Base-by-base conservation (phyloP, 2,797 vertebrate species). In the Phataginus tricuspis region DNA sequence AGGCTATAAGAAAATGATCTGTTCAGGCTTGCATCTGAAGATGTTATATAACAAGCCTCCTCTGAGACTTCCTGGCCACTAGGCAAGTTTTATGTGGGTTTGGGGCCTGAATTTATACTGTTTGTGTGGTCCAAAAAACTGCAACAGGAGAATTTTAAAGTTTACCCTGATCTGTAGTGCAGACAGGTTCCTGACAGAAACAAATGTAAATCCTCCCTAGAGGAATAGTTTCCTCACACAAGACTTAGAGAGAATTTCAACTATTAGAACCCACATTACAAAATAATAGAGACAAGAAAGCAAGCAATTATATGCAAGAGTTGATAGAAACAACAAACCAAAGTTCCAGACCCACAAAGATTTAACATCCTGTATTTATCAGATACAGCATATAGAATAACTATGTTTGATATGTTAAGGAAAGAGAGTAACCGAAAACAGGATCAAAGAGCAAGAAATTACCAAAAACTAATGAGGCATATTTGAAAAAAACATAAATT, bases 231-330 rank as follows among this genome's bases (percentile, higher is more conserved):
- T 61, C 3, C 90, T 83, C 42, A 87, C 39, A 94, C 0, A 68
- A n/a, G n/a, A 78, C 53, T 71, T 69, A 95, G 53, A 39, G 68
- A 69, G 13, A 97, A 92, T 92, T 80, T 37, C 6, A 94, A 75
- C 11, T 68, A 79, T 88, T 93, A 77, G 27, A 93, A 42, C 53
- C 77, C 27, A 88, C 25, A 51, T 68, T 57, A 29, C 77, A 63
- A 91, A 39, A 91, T 59, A 88, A 49, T 6, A 72, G 16, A 80
- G 88, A 61, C 6, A 78, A 82, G 29, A 83, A 90, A 74, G 21
- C 14, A 91, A 88, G 55, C 39, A 14, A 85, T 77, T 53, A 88
- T 78, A 89, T 29, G 25, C 29, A 42, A 51, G 39, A 49, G 14
- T 57, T 74, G 57, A 72, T 11, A 77, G 57, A 91, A 93, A 87